Evolutionary conservation across 2,888 invertebrate genomes (phyloP).

Genomic region (Cheilosia urbana): DNA sequence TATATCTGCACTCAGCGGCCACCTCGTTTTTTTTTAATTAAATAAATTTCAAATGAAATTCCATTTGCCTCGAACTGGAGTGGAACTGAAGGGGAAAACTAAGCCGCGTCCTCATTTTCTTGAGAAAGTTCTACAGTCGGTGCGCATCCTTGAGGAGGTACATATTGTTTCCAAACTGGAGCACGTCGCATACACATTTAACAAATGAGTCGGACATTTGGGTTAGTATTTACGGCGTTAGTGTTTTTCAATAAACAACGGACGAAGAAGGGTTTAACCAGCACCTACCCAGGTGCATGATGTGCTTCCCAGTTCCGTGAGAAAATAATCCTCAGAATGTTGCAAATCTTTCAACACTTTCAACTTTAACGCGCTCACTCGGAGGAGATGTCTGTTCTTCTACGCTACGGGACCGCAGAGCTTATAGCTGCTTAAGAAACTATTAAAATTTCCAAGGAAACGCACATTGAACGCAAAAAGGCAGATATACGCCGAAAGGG

Average conservation of each 20-base stretch:
- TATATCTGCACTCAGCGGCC: constrained; percentile 13
- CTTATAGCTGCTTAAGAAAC: constrained; percentile 54
- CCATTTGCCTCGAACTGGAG: constrained; percentile 6
- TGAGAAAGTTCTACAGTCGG: not conserved
- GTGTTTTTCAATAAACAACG: constrained; percentile 15
- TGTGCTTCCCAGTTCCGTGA: no score
- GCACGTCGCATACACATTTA: constrained; percentile 42
- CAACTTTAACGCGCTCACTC: constrained; percentile 8
- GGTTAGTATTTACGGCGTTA: constrained; percentile 7
- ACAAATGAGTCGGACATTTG: constrained; percentile 44
- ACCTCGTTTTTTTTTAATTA: constrained; percentile 25
- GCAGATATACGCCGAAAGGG: not conserved
- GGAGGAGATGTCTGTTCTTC: constrained; percentile 19
- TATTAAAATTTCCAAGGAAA: constrained; percentile 52
- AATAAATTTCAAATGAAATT: constrained; percentile 35
- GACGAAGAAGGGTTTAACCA: not conserved
- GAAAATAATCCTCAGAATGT: constrained; percentile 39
- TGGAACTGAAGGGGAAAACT: constrained; percentile 10
- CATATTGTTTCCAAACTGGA: constrained; percentile 25
- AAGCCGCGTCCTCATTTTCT: constrained; percentile 7
- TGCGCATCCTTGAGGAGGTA: constrained; percentile 28
- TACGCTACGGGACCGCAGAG: constrained; percentile 32
- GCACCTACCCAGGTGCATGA: not conserved
- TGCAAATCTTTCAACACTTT: constrained; percentile 43
- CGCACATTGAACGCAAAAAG: constrained; percentile 17